A percentile compares a stretch with the other conserved stretches of the same genome.
phyloP scores from a whole-genome alignment of 2,113 vertebrate genomes.

The Paradoxurus hermaphroditus region DNA sequence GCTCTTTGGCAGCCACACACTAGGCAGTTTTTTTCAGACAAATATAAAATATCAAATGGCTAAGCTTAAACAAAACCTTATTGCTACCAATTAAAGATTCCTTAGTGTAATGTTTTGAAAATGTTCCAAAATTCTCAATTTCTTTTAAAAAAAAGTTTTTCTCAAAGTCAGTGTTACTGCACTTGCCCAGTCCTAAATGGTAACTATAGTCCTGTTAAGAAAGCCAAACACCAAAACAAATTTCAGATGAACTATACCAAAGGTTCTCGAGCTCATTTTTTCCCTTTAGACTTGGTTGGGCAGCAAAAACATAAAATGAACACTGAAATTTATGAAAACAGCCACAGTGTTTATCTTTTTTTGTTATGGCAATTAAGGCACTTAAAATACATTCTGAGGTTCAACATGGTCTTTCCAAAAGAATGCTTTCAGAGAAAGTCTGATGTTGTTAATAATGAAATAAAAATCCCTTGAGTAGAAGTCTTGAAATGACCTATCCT shows the following conservation, averaged over 20 bases:
- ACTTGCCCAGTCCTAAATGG: neutral
- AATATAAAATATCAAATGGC: neutral
- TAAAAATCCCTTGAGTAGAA: neutral
- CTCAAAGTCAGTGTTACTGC: neutral
- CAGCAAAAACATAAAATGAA: neutral
- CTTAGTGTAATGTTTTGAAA: neutral
- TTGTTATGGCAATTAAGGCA: neutral
- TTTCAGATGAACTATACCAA: neutral
- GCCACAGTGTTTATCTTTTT: neutral
- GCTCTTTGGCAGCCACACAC: neutral
- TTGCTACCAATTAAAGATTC: neutral
- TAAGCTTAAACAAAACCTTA: neutral
- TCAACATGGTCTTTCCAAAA: neutral
- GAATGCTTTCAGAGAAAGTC: conserved; percentile 5
- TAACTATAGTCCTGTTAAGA: neutral
- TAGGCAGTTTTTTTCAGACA: neutral
- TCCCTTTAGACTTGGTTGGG: neutral
- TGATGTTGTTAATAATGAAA: neutral
- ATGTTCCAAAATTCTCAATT: neutral
- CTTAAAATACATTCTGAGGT: neutral
- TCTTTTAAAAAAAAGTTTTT: neutral
- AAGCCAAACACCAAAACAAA: neutral
- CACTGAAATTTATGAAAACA: neutral
- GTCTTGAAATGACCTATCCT: neutral
- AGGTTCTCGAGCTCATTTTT: neutral